These are phyloP conservation scores for Myotis vivesi DNA, from an alignment of 2,797 vertebrate genomes.

Conservation along the genomic window DNA sequence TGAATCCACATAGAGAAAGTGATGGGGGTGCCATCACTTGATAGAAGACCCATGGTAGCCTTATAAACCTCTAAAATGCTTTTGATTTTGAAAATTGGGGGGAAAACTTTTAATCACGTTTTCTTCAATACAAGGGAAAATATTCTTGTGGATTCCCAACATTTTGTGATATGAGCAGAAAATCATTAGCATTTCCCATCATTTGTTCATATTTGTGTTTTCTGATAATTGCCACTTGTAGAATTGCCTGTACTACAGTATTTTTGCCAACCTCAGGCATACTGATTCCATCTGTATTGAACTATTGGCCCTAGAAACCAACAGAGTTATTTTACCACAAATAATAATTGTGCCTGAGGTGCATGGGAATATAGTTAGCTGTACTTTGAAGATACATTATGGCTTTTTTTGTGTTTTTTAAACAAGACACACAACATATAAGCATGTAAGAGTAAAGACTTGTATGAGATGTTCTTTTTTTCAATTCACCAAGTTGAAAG, in stretches of 20 bases:
- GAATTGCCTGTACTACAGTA: conserved; percentile 87
- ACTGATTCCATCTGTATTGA: conserved; percentile 82
- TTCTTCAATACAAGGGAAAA: conserved; percentile 88
- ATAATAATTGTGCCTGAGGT: conserved; percentile 82
- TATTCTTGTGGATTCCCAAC: conserved; percentile 88
- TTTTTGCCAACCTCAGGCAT: conserved; percentile 86
- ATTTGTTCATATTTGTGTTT: conserved; percentile 88
- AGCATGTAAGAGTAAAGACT: conserved; percentile 82
- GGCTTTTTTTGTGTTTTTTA: conserved; percentile 59
- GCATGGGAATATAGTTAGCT: conserved; percentile 82
- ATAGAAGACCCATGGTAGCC: conserved; percentile 96
- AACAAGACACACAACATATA: conserved; percentile 77
- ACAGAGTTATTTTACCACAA: conserved; percentile 82
- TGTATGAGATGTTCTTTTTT: conserved; percentile 82
- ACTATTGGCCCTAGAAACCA: conserved; percentile 83
- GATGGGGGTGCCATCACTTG: conserved; percentile 86
- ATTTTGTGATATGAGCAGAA: conserved; percentile 89
- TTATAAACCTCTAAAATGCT: conserved; percentile 91
- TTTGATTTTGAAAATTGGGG: conserved; percentile 90
- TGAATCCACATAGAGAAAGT: conserved; percentile 97
- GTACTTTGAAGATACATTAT: conserved; percentile 84
- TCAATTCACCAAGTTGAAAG: conserved; percentile 83
- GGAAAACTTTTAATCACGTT: conserved; percentile 88
- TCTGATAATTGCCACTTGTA: conserved; percentile 86
- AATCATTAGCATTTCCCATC: conserved; percentile 88